Evolutionary conservation across 2,113 vertebrate species (phyloP), one percentile per base, ranked within the genome.

Genomic region (Gallinago jamesoni): DNA sequence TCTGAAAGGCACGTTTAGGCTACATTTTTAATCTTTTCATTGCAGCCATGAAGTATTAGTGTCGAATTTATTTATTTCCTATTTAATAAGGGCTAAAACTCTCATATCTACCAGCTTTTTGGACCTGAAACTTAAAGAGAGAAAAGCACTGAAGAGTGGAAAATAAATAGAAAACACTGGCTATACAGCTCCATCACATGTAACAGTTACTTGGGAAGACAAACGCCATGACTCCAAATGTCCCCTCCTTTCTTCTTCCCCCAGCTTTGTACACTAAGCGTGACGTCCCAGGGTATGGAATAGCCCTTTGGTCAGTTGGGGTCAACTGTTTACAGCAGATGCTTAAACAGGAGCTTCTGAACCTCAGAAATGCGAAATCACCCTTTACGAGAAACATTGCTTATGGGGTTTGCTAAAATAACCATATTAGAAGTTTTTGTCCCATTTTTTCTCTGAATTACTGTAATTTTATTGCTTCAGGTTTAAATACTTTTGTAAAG

Each of bases 401-500:
- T 77, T 6, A 23, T 77, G 64, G 8, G 19, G 3, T 33, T 83
- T 84, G 41, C 67, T 74, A 28, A 87, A 84, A 39, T 43, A 43
- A n/a, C 52, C 11, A 3, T 7, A 6, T 27, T n/a, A 59, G 41
- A 56, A 63, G 55, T 78, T 57, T 1, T 1, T 6, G 12, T 9
- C 47, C 47, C 52, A 3, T 21, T 12, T 87, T 81, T 41, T 37
- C 27, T 64, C 43, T 80, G 41, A 48, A 50, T 96, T 72, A 31
- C 12, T 43, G n/a, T 48, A 3, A 25, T 47, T 70, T 59, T 56
- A 50, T 72, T 52, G 60, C 35, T 90, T 52, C 27, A n/a, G 69
- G 57, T 47, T 87, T 68, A 87, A 81, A 75, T 89, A 84, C 30
- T 52, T 41, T 31, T 87, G 41, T 67, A 19, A 86, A 75, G 63